A percentile compares a stretch with the other conserved stretches of the same genome.
These are phyloP conservation scores for Epizoanthus illoricatus DNA, from an alignment of 92 coral and sea anemone genomes.

Conservation along the genomic window DNA sequence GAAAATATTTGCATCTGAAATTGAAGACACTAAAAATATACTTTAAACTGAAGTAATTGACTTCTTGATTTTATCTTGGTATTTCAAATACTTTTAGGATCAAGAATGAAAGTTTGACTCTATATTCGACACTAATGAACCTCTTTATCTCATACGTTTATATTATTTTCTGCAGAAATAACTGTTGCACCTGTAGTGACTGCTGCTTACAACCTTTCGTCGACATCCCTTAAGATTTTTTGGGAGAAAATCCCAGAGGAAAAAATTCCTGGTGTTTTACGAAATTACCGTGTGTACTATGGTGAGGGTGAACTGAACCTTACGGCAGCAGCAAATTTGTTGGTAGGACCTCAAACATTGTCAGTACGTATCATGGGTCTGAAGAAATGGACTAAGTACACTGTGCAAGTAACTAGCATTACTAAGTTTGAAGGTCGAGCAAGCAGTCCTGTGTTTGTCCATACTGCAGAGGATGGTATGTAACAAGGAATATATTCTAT, in stretches of 20 bases:
- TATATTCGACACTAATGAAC: too few relatives aligned
- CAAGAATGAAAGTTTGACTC: too few relatives aligned
- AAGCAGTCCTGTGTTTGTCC: background rate
- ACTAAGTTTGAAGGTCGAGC: background rate
- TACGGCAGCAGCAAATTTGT: background rate
- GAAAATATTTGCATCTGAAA: too few relatives aligned
- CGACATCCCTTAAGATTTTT: slow-evolving; percentile 15
- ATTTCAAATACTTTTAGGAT: too few relatives aligned
- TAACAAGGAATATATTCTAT: background rate
- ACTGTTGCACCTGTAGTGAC: slow-evolving; percentile 17
- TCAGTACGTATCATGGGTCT: background rate
- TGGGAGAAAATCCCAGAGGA: slow-evolving; percentile 14
- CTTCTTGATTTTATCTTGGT: too few relatives aligned
- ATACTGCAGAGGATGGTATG: slow-evolving; percentile 35
- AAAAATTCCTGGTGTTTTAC: slow-evolving; percentile 11
- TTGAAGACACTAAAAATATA: too few relatives aligned
- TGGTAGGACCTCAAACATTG: background rate
- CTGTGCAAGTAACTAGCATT: background rate
- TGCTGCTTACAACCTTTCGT: slow-evolving; percentile 17
- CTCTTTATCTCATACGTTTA: background rate
- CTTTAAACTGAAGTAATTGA: too few relatives aligned
- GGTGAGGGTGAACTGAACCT: background rate
- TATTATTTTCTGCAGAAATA: background rate
- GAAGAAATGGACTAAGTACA: slow-evolving; percentile 15
- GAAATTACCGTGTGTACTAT: background rate